Evolutionary conservation across 2,797 vertebrate genomes (phyloP), one percentile per base, ranked within the genome.

Genomic region (Sebastes baramenuke): DNA sequence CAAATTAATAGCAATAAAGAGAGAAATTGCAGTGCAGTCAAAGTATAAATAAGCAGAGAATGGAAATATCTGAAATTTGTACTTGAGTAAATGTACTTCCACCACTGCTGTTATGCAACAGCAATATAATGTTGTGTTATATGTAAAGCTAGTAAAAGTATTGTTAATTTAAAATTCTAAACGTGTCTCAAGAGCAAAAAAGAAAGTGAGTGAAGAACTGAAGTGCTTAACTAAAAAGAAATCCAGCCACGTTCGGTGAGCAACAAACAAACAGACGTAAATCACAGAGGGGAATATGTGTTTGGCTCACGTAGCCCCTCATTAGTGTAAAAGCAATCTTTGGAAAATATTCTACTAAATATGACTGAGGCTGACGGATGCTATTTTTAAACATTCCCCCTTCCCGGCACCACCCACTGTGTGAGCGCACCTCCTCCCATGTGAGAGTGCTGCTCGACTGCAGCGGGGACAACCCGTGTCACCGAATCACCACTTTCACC

Each of bases 401-500:
- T 42, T 36, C 55, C 58, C 6, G 34, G 22, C 66, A 22, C 64
- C 67, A 20, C 67, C 84, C 71, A 62, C 66, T 3, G 22, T 52
- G 12, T 46, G 32, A 75, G n/a, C 58, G 13, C 62, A n/a, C 77
- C 77, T 42, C 56, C 80, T 81, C 79, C 67, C 60, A 14, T 52
- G 67, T 80, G 75, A 67, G 72, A 56, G 58, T 5, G 58, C 79
- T 61, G 75, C 69, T 68, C 32, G 1, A 29, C 80, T 77, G 59
- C 80, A 86, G 81, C 29, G 14, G 87, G 71, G 77, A 75, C 42
- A 77, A 80, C 80, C 72, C 32, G 7, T 75, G 78, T 73, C 80
- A 73, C 83, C 75, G 67, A 88, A 85, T 77, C 87, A 58, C 69
- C 87, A 69, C 78, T 85, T 84, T 94, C 83, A 87, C 87, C 87